Conservation (phyloP, 1,140 invertebrate species). For the Linepithema humile region DNA sequence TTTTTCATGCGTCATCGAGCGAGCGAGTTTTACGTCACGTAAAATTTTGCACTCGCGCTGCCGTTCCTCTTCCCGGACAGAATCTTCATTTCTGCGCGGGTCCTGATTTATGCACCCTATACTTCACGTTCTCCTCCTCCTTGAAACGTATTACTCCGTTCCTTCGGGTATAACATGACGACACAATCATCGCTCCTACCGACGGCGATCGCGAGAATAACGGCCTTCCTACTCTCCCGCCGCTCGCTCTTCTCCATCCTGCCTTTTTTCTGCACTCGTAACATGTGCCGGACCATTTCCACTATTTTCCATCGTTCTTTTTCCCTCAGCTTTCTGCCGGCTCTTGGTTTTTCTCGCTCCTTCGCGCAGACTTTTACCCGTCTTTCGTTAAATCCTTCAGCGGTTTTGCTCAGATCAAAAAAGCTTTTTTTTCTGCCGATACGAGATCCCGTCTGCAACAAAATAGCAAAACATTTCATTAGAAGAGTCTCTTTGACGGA, state of each 20-base stretch:
- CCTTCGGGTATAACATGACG: constrained; percentile 48
- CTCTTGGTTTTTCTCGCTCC: neutral
- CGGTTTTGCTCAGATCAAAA: constrained; percentile 20
- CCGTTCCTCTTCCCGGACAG: constrained; percentile 29
- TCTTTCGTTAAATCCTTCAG: neutral
- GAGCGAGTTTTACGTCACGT: constrained; percentile 21
- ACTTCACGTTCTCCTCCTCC: constrained; percentile 5
- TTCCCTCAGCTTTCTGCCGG: neutral
- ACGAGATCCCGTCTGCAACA: constrained; percentile 56
- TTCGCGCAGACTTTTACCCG: constrained; percentile 20
- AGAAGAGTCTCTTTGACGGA: constrained; percentile 20
- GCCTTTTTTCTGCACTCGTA: constrained; percentile 23
- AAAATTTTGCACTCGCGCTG: constrained; percentile 24
- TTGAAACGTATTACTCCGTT: constrained; percentile 51
- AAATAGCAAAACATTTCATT: constrained; percentile 59
- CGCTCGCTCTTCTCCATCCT: neutral
- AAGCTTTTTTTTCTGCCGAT: neutral
- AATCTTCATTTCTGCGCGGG: constrained; percentile 55
- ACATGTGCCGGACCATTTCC: constrained; percentile 32
- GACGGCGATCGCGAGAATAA: constrained; percentile 30
- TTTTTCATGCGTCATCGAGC: constrained; percentile 10
- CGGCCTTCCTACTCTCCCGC: neutral
- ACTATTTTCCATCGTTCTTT: constrained; percentile 14
- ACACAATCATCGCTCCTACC: constrained; percentile 51
- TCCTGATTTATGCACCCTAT: constrained; percentile 46